These are phyloP conservation scores for Polypedilum pembai DNA, from an alignment of 1,140 invertebrate genomes.

Conservation along the genomic window DNA sequence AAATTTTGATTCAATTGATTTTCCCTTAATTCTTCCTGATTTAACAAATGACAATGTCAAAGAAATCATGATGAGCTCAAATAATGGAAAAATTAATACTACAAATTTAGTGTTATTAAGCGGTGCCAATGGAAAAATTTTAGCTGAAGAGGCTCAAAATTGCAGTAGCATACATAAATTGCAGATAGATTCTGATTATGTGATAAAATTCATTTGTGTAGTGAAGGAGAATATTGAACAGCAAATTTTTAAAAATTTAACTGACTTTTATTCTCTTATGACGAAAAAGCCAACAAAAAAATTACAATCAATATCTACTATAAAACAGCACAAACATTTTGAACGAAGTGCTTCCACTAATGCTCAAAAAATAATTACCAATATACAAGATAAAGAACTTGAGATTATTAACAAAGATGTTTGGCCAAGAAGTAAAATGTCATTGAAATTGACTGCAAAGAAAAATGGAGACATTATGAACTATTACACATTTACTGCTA, in stretches of 20 bases:
- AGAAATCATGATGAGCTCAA: conserved; percentile 55
- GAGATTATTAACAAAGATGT: conserved; percentile 55
- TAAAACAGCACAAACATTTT: conserved; percentile 42
- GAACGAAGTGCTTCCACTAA: conserved; percentile 48
- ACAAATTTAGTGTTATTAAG: conserved; percentile 57
- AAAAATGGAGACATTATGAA: conserved; percentile 45
- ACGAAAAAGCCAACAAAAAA: conserved; percentile 41
- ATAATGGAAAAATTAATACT: conserved; percentile 46
- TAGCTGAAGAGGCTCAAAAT: conserved; percentile 40
- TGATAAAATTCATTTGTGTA: conserved; percentile 46
- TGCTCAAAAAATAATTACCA: conserved; percentile 49
- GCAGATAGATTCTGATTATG: conserved; percentile 37
- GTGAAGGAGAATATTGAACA: conserved; percentile 42
- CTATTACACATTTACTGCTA: conserved; percentile 50
- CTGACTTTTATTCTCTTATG: conserved; percentile 43
- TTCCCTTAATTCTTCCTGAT: conserved; percentile 63
- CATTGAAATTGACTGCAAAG: conserved; percentile 53
- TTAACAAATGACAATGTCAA: conserved; percentile 59
- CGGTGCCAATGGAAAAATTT: conserved; percentile 51
- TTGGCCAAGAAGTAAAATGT: conserved; percentile 58
- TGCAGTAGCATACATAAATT: conserved; percentile 45
- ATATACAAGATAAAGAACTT: conserved; percentile 50
- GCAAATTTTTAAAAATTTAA: conserved; percentile 39
- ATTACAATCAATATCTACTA: conserved; percentile 34
- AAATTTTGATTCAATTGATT: conserved; percentile 50